Base-by-base conservation (phyloP, 2,113 vertebrate species). In the Oreochromis tanganicae region DNA sequence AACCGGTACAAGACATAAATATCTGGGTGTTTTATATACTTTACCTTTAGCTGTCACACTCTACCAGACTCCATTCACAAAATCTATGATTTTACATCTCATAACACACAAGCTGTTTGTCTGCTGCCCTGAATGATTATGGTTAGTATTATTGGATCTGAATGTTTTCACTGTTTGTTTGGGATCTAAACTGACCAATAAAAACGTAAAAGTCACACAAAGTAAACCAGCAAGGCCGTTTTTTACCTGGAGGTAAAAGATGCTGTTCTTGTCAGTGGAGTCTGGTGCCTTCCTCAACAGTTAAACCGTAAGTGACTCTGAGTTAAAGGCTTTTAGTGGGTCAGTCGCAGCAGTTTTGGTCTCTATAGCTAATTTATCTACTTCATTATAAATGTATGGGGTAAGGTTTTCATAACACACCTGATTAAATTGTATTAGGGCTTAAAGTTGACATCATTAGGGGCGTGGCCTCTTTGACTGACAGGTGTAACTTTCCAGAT, bases 341-440 rank as follows among this genome's bases (percentile, higher is more conserved):
- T 56, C n/a, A 12, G 54, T 4, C n/a, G 19, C 52, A 54, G 52
- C n/a, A 24, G 59, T n/a, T 66, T n/a, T 36, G n/a, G 36, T 41
- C n/a, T 41, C n/a, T 14, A 0, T 5, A 24, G 63, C 36, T 71
- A 41, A 41, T 41, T 0, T 71, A 5, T 16, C n/a, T 0, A 5
- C 12, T 21, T 9, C 66, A 24, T 21, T 41, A 41, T 41, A 71
- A 71, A n/a, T 41, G 59, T 4, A 38, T 9, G 32, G 9, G 32
- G 32, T 63, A 0, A 19, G 32, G 16, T 2, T 34, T 68, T 36
- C 2, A 5, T 71, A 24, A 71, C n/a, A 68, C 63, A 16, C 66
- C 66, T 24, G 66, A 1, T 71, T 43, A 0, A 9, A 71, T 14
- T 10, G 24, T 48, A 0, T 48, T 29, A 1, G 9, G 71, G 5